Evolutionary conservation across 2,888 invertebrate genomes (phyloP).

Genomic region (Prosapia bicincta): DNA sequence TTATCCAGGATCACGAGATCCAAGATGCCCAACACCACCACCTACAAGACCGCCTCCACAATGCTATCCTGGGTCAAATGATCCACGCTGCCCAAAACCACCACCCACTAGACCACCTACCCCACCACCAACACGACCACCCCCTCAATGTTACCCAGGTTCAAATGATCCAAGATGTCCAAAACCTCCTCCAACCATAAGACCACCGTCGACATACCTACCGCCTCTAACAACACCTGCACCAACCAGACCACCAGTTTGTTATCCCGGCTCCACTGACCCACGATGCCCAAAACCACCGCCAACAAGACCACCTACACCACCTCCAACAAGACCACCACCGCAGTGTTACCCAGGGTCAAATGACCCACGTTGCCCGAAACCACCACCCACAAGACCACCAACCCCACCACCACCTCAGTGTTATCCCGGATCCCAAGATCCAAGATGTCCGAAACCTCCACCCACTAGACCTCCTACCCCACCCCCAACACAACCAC

Average conservation of each 20-base stretch:
- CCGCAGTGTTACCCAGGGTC: conserved; percentile 38
- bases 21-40: conserved; percentile 38
- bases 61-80: conserved; percentile 37
- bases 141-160: conserved; percentile 43
- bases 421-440: conserved; percentile 37
- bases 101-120: conserved; percentile 19
- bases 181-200: conserved; percentile 40
- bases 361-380: conserved; percentile 37
- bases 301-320: conserved; percentile 39
- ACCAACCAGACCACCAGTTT: too few species aligned
- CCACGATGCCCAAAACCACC: conserved; percentile 39
- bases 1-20: conserved; percentile 43
- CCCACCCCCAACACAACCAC: conserved; percentile 41
- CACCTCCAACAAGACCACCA: conserved; percentile 16
- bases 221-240: too few species aligned
- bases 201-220: conserved; percentile 36
- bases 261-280: conserved; percentile 37
- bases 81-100: conserved; percentile 42
- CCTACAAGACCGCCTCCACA: conserved; percentile 16
- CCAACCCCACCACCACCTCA: conserved; percentile 2
- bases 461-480: conserved; percentile 30
- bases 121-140: conserved; percentile 33
- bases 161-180: conserved; percentile 43
- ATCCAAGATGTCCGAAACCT: conserved; percentile 39
- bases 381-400: conserved; percentile 23